Base-by-base conservation (phyloP, 1,140 invertebrate species). In the Hyphantria cunea region DNA sequence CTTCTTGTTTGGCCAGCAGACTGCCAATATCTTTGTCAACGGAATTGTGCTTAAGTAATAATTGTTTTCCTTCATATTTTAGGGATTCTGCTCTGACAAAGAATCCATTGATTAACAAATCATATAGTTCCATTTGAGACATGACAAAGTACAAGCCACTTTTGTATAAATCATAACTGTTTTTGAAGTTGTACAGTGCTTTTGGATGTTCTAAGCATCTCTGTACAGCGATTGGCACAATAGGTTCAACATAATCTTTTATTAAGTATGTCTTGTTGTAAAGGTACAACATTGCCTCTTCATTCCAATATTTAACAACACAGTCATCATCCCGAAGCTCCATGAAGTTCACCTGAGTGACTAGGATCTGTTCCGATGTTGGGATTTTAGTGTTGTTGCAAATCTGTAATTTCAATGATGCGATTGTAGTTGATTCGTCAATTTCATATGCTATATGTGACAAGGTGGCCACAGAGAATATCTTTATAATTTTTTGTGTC, bases 401-500 rank as follows among this genome's bases (percentile, higher is more conserved):
- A 12, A 94, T 90, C 91, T 91, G 93, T 13, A 62, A 68, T 78
- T 93, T 92, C 12, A 94, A 66, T 11, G 77, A 90, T 47, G 62
- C 45, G 62, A 94, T 65, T 58, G 82, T 84, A 7, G 90, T 93
- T n/a, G 86, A 72, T 3, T 92, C 85, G 68, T 92, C 84, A 39
- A 95, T 91, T 74, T 92, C 92, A 82, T 93, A 94, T 25, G 90
- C 92, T 13, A 93, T 78, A 14, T 86, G 85, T 48, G 91, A 80
- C 64, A 92, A 91, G 13, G 90, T 92, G 11, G 90, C 79, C 0
- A 95, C 90, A 41, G 89, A 92, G 72, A 95, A 95, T 12, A 95
- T 82, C 34, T 92, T 93, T 0, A 95, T 80, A 52, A 95, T 93
- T 77, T 92, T 93, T 42, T 88, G 92, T 10, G 81, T 49, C 31